A percentile compares a stretch with the other conserved stretches of the same genome.
These are phyloP conservation scores for Anastrepha obliqua DNA, from an alignment of 1,140 invertebrate species.

Conservation along the genomic window DNA sequence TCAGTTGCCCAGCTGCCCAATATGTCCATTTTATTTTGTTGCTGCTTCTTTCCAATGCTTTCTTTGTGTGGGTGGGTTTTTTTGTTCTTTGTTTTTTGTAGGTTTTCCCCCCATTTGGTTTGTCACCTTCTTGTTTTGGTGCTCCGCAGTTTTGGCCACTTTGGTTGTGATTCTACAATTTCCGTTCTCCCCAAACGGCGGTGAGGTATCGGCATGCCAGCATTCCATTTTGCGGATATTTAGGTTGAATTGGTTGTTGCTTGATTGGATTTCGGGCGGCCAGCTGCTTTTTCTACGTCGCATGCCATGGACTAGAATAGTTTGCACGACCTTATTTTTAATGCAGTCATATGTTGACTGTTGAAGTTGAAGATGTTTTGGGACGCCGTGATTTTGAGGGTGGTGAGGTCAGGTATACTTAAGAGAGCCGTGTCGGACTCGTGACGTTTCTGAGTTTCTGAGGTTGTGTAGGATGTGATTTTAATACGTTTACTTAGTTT, in stretches of 20 bases:
- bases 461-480: too few relatives aligned
- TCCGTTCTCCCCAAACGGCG: background rate
- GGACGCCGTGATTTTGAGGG: too few relatives aligned
- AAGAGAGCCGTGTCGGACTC: too few relatives aligned
- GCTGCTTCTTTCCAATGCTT: background rate
- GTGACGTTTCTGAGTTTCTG: too few relatives aligned
- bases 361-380: too few relatives aligned
- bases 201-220: background rate
- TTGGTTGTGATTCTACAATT: conserved; percentile 47
- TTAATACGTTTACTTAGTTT: too few relatives aligned
- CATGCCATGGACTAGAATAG: background rate
- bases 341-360: background rate
- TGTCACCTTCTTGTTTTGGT: conserved; percentile 43
- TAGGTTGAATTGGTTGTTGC: conserved; percentile 36
- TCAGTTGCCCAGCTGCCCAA: background rate
- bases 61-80: background rate
- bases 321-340: background rate
- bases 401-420: too few relatives aligned
- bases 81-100: background rate
- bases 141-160: conserved; percentile 52
- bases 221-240: conserved; percentile 41
- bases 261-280: conserved; percentile 22
- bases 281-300: background rate
- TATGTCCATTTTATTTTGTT: background rate
- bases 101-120: background rate